Percentiles rank a stretch among this genome's conserved stretches.
Conservation (phyloP, 2,113 vertebrate species). For the Zosterops pallidus region DNA sequence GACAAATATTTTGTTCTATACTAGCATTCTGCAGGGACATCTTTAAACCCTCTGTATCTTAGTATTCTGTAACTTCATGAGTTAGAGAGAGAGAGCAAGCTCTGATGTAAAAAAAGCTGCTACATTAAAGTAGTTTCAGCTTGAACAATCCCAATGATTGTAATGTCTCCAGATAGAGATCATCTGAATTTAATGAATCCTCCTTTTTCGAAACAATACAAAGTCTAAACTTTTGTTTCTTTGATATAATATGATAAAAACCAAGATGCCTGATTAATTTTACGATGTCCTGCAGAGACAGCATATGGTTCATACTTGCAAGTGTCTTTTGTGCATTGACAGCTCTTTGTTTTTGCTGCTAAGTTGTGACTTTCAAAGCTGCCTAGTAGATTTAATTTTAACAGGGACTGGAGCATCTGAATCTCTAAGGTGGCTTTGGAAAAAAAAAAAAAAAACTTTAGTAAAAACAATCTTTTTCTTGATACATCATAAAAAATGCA, state of each 20-base stretch:
- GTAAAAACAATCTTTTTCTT: not conserved
- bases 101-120: not conserved
- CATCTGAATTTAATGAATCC: not conserved
- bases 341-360: not conserved
- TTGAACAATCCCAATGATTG: not conserved
- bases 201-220: not conserved
- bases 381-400: constrained; percentile 11
- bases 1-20: not conserved
- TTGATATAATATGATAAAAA: not conserved
- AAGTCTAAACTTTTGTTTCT: not conserved
- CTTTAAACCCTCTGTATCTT: not conserved
- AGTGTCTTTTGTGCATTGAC: not conserved
- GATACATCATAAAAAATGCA: not conserved
- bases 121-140: not conserved
- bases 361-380: not conserved
- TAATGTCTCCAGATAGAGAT: not conserved
- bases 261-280: not conserved
- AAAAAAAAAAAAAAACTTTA: not conserved
- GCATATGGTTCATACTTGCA: not conserved
- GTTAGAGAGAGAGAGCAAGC: not conserved
- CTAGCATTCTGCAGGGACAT: not conserved
- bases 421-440: not conserved
- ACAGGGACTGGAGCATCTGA: not conserved
- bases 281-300: not conserved
- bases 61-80: not conserved